Percentiles rank a stretch among this genome's conserved stretches.
These are phyloP conservation scores for Macroramphosus scolopax DNA, from an alignment of 2,797 vertebrate species.

Conservation along the genomic window DNA sequence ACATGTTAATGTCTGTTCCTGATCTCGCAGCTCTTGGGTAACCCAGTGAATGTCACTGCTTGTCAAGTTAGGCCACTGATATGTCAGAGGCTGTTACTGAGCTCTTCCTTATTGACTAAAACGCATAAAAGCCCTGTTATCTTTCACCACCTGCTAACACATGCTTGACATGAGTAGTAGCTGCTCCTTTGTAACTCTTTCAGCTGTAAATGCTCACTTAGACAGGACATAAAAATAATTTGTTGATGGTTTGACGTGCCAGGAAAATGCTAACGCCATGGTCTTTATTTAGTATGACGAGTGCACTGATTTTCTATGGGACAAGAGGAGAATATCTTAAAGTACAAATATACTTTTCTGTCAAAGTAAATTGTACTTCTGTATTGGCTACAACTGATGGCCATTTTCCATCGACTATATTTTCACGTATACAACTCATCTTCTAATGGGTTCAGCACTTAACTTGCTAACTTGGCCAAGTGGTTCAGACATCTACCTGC, in stretches of 20 bases:
- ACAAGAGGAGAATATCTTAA: too few species aligned
- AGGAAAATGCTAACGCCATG: background rate
- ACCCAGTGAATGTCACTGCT: slow-evolving; percentile 45
- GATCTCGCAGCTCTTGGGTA: slow-evolving; percentile 40
- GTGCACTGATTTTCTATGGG: too few species aligned
- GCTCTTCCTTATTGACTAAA: slow-evolving; percentile 29
- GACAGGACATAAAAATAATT: slow-evolving; percentile 5
- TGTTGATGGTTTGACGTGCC: background rate
- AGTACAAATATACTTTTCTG: background rate
- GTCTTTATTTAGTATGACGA: too few species aligned
- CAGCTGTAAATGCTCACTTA: slow-evolving; percentile 12
- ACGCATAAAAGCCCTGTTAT: slow-evolving; percentile 41
- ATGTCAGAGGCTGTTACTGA: slow-evolving; percentile 31
- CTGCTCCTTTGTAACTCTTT: slow-evolving; percentile 12
- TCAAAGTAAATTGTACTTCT: background rate
- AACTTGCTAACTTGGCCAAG: too few species aligned
- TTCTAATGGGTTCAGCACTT: too few species aligned
- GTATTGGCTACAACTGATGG: background rate
- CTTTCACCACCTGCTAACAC: slow-evolving; percentile 37
- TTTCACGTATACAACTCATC: too few species aligned
- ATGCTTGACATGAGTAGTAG: slow-evolving; percentile 20
- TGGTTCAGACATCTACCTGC: too few species aligned
- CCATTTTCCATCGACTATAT: too few species aligned
- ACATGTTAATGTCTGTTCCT: slow-evolving; percentile 45
- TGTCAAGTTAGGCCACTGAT: slow-evolving; percentile 31